phyloP scores from a whole-genome alignment of 2,797 vertebrate genomes.

The Manis pentadactyla region DNA sequence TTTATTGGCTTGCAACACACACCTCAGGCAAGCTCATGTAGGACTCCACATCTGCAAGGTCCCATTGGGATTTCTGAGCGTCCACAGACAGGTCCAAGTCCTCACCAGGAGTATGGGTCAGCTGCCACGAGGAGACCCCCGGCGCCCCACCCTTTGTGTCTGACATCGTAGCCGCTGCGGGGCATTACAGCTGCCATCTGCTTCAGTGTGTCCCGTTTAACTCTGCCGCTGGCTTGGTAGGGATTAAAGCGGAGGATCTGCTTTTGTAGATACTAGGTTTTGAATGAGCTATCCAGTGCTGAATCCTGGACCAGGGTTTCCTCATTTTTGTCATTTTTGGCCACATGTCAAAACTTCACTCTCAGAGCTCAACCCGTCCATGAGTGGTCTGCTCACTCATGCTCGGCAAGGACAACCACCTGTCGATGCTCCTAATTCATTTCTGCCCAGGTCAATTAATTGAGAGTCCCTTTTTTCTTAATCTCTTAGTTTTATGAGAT shows the following conservation, averaged over 20 bases:
- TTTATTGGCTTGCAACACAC: background rate
- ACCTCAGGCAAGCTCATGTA: background rate
- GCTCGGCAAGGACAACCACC: background rate
- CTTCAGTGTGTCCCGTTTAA: background rate
- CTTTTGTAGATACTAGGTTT: background rate
- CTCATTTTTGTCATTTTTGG: background rate
- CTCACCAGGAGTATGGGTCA: background rate
- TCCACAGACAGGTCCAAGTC: background rate
- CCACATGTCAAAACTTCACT: too few species aligned
- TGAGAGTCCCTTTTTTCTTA: background rate
- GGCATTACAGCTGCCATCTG: background rate
- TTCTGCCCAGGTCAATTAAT: background rate
- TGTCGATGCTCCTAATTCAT: background rate
- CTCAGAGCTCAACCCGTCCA: background rate
- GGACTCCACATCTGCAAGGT: background rate
- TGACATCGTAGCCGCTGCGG: background rate
- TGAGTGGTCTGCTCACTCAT: background rate
- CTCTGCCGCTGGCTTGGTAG: background rate
- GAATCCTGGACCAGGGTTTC: background rate
- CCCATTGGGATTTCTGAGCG: background rate
- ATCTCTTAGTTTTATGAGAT: background rate
- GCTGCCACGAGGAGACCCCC: too few species aligned
- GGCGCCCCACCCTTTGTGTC: background rate
- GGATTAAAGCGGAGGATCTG: background rate
- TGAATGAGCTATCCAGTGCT: background rate